Evolutionary conservation across 2,888 invertebrate species (phyloP), one percentile per base, ranked within the genome.

Genomic region (Parnassius glacialis): DNA sequence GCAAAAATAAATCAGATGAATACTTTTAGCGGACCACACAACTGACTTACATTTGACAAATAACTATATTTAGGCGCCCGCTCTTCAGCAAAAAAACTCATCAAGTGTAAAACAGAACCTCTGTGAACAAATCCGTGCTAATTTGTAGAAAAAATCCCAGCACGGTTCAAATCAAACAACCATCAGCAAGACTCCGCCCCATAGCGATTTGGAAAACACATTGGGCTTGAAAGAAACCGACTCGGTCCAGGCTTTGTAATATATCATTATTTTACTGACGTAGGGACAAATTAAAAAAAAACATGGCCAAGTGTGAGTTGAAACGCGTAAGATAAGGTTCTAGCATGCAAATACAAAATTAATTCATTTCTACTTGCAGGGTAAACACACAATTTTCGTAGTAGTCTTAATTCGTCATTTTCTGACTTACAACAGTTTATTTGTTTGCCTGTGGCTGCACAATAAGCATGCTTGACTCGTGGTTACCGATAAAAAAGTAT

Each of bases 111-210:
- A 67, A 62, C 54, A 44, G 50, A n/a, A 16, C 48, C 48, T 25
- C 57, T 13, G 48, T 50, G 57, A 48, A 48, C 48, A 48, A 48
- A 54, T 61, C 68, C 51, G 65, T 59, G 68, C 64, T 73, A 72
- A 72, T 68, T 67, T 68, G 70, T 65, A 64, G 65, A 68, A 66
- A 69, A 68, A 66, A 63, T 53, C 62, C 61, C 62, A 42, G 54
- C 45, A 44, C 44, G 47, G 62, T 43, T 57, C 67, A 67, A 65
- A 65, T 70, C 71, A 68, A 72, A 69, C 72, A 68, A 58, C 55
- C 57, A 51, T 54, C 50, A 62, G 67, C 44, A 45, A 2, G 13
- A 42, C 12, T 25, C 65, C 67, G 64, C 67, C 66, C 66, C 52
- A 10, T 10, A 48, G 52, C 50, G 61, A 65, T 66, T 66, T 65